Conservation (phyloP, 1,140 invertebrate species). For the Drosophila sproati region DNA sequence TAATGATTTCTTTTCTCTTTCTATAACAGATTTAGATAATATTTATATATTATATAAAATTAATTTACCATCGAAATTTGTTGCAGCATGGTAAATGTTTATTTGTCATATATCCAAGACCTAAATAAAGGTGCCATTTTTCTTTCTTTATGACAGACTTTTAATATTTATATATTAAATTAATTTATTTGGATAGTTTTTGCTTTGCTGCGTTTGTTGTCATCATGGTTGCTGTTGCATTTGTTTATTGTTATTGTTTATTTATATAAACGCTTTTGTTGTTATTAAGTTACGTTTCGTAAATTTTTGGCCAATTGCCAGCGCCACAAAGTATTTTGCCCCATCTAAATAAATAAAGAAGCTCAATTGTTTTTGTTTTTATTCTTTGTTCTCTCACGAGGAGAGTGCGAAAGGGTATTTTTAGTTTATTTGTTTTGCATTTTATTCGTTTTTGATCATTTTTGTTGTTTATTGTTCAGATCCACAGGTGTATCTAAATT, state of each 20-base stretch:
- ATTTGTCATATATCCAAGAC: neutral
- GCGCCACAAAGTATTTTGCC: constrained; percentile 28
- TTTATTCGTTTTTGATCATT: constrained; percentile 36
- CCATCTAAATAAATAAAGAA: constrained; percentile 50
- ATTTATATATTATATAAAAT: neutral
- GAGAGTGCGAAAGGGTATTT: constrained; percentile 2
- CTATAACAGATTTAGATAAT: neutral
- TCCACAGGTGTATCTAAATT: constrained; percentile 51
- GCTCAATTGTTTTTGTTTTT: constrained; percentile 30
- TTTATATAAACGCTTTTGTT: constrained; percentile 57
- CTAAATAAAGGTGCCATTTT: neutral
- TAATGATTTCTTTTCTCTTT: too few species aligned
- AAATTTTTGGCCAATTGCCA: constrained; percentile 59
- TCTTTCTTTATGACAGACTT: neutral
- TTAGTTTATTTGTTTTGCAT: constrained; percentile 27
- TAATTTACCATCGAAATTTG: too few species aligned
- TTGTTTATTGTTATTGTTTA: constrained; percentile 41
- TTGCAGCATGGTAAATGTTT: neutral
- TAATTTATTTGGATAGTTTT: constrained; percentile 5
- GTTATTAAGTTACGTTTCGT: constrained; percentile 14
- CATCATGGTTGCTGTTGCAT: constrained; percentile 52
- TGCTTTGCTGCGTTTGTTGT: constrained; percentile 9
- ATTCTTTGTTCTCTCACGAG: constrained; percentile 7
- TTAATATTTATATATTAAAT: neutral
- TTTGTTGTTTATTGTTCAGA: constrained; percentile 38